A percentile compares a stretch with the other conserved stretches of the same genome.
Evolutionary conservation across 2,113 vertebrate species (phyloP).

Genomic region (Spea bombifrons): DNA sequence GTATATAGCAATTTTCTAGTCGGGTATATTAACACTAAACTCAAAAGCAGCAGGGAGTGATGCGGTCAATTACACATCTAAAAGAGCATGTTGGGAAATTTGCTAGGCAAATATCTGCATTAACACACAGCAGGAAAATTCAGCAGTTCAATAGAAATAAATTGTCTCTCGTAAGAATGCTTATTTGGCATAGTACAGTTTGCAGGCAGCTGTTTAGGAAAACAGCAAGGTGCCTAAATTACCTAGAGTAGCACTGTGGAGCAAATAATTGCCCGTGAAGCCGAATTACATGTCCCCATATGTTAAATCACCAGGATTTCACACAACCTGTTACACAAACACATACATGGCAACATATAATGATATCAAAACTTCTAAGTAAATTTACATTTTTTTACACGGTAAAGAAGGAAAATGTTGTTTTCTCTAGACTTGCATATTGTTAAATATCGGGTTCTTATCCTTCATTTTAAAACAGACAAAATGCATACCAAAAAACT

Average conservation of each 20-base stretch:
- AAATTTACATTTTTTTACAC: too few species aligned
- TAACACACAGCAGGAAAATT: slow-evolving; percentile 28
- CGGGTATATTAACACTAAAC: not conserved
- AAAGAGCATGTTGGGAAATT: slow-evolving; percentile 36
- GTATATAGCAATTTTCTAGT: slow-evolving; percentile 20
- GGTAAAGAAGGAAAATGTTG: too few species aligned
- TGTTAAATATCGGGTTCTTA: too few species aligned
- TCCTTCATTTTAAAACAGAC: too few species aligned
- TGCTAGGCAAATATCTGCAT: slow-evolving; percentile 32
- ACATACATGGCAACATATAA: not conserved
- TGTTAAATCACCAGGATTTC: slow-evolving; percentile 3
- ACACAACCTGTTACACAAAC: not conserved
- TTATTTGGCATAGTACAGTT: slow-evolving; percentile 17
- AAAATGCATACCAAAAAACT: too few species aligned
- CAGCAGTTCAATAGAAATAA: slow-evolving; percentile 15
- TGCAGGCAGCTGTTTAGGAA: slow-evolving; percentile 8
- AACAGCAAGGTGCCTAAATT: slow-evolving; percentile 12
- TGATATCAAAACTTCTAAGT: too few species aligned
- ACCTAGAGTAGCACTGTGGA: not conserved
- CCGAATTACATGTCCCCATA: slow-evolving; percentile 2
- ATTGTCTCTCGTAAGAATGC: slow-evolving; percentile 7
- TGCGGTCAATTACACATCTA: slow-evolving; percentile 40
- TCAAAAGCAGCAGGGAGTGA: slow-evolving; percentile 32
- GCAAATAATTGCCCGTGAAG: slow-evolving; percentile 8
- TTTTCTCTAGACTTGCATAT: too few species aligned